A percentile compares a stretch with the other conserved stretches of the same genome.
Evolutionary conservation across 2,888 invertebrate species (phyloP).

Genomic region (Dioctria rufipes): DNA sequence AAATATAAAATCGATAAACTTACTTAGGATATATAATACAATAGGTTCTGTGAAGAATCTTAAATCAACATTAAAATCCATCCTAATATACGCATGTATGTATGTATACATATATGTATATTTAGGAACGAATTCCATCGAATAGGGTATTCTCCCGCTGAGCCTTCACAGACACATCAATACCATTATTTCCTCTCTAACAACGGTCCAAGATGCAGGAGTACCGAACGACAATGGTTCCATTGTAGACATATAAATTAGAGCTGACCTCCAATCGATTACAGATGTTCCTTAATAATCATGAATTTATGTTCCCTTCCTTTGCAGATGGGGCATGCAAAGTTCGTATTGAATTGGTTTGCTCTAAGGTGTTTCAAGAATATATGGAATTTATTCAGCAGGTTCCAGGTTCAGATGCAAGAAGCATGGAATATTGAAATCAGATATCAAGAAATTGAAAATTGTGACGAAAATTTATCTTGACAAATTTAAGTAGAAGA

Average conservation of each 20-base stretch:
- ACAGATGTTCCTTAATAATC: slow-evolving; percentile 48
- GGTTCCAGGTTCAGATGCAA: too few relatives aligned
- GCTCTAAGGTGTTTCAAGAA: too few relatives aligned
- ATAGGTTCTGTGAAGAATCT: not conserved
- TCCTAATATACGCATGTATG: not conserved
- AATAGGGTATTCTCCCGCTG: not conserved
- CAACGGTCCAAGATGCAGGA: slow-evolving; percentile 1
- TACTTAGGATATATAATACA: not conserved
- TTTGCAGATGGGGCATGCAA: slow-evolving; percentile 29
- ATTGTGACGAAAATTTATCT: too few relatives aligned
- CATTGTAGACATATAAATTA: slow-evolving; percentile 52
- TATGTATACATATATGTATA: too few relatives aligned
- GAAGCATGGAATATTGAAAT: too few relatives aligned
- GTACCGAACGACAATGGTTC: slow-evolving; percentile 13
- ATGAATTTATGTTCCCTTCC: slow-evolving; percentile 40
- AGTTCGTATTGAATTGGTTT: not conserved
- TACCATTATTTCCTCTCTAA: slow-evolving; percentile 16
- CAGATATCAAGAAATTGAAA: too few relatives aligned
- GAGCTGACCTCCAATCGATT: slow-evolving; percentile 49
- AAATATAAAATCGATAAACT: not conserved
- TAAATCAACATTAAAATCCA: slow-evolving; percentile 7
- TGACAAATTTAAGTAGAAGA: too few relatives aligned
- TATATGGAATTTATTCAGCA: too few relatives aligned
- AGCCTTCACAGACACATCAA: slow-evolving; percentile 4
- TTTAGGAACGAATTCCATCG: too few relatives aligned